Percentiles rank a stretch among this genome's conserved stretches.
These are phyloP conservation scores for Rhinolophus sinicus DNA, from an alignment of 2,113 vertebrate genomes.

Conservation along the genomic window DNA sequence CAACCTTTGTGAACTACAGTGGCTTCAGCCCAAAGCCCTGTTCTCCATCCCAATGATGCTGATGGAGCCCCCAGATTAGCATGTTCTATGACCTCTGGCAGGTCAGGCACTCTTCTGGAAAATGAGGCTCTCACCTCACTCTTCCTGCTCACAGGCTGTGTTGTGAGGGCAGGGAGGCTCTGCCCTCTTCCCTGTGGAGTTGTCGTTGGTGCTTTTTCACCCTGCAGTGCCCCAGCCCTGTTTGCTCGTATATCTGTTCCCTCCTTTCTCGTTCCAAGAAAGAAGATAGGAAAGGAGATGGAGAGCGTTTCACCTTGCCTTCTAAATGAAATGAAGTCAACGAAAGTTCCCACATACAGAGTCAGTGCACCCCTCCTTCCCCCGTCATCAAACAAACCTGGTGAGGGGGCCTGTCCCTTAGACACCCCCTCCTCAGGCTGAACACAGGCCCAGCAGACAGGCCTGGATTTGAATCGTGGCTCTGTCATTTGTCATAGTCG, in stretches of 20 bases:
- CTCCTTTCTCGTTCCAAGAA: background rate
- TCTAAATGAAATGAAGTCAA: background rate
- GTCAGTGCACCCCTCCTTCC: background rate
- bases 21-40: background rate
- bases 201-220: background rate
- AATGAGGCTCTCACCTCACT: background rate
- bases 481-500: background rate
- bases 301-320: background rate
- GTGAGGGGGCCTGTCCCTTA: background rate
- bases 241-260: background rate
- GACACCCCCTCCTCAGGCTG: background rate
- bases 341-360: background rate
- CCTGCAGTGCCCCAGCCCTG: background rate
- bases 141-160: background rate
- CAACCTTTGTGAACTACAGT: background rate
- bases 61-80: background rate
- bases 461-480: background rate
- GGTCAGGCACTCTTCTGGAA: background rate
- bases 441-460: background rate
- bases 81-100: background rate
- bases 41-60: background rate
- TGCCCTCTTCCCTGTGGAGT: background rate
- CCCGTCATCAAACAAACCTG: background rate
- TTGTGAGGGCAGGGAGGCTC: background rate
- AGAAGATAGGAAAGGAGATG: background rate